These are phyloP conservation scores for Potorous gilbertii DNA, from an alignment of 2,797 vertebrate species.

Conservation along the genomic window DNA sequence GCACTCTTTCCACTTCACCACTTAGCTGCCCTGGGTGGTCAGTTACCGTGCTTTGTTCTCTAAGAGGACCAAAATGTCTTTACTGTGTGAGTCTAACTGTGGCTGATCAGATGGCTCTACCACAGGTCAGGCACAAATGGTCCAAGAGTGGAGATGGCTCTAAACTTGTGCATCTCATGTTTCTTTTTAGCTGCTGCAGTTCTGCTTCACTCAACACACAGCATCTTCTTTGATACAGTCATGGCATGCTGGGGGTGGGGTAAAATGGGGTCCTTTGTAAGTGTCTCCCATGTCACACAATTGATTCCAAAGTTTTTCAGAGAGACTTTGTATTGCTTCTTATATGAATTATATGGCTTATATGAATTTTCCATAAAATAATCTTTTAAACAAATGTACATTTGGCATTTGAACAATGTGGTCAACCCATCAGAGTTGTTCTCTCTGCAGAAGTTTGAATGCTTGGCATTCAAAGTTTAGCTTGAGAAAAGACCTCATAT, in stretches of 20 bases:
- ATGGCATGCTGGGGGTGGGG: neutral
- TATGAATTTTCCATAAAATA: neutral
- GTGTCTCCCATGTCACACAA: neutral
- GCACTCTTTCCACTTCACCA: neutral
- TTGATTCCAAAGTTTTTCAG: neutral
- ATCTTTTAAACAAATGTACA: neutral
- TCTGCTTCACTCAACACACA: neutral
- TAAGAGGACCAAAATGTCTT: neutral
- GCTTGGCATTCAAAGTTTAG: neutral
- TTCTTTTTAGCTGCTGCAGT: neutral
- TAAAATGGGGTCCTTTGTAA: neutral
- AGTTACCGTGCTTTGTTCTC: neutral
- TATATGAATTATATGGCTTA: no score
- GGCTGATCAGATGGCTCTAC: neutral
- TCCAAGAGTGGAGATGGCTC: neutral
- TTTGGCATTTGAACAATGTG: neutral
- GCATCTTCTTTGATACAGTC: neutral
- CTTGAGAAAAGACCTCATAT: neutral
- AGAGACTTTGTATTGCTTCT: neutral
- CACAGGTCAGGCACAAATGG: neutral
- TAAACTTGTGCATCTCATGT: neutral
- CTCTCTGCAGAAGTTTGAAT: neutral
- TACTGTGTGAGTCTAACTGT: neutral
- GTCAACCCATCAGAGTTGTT: neutral
- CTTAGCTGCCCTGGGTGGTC: neutral